These are phyloP conservation scores for Microchrysa polita DNA, from an alignment of 2,888 invertebrate species.

Conservation along the genomic window DNA sequence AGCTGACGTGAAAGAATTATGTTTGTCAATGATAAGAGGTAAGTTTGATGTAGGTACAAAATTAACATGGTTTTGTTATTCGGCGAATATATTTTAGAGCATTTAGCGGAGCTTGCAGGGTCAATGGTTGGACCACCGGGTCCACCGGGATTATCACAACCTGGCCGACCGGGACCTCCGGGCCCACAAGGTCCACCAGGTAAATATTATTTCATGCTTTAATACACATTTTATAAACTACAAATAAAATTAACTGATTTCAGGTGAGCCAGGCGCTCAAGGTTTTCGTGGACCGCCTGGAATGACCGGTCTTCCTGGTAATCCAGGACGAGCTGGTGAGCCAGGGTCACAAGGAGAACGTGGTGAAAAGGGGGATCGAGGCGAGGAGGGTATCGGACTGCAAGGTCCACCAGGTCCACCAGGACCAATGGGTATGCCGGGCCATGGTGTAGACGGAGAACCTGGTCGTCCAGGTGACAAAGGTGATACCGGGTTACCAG, in stretches of 20 bases:
- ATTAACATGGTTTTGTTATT: neutral
- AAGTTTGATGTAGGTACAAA: neutral
- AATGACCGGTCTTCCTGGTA: constrained; percentile 76
- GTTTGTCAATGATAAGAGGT: constrained; percentile 80
- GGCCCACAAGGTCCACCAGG: constrained; percentile 69
- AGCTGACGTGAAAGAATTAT: constrained; percentile 81
- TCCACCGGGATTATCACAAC: constrained; percentile 72
- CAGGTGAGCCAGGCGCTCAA: constrained; percentile 67
- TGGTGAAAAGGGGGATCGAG: constrained; percentile 80
- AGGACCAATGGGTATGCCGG: constrained; percentile 76
- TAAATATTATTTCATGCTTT: constrained; percentile 23
- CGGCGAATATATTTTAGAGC: constrained; percentile 67
- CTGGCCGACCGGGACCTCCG: constrained; percentile 78
- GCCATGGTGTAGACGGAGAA: constrained; percentile 71
- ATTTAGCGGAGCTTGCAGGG: constrained; percentile 75
- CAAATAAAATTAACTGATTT: neutral
- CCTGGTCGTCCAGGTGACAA: constrained; percentile 80
- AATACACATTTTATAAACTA: too few species aligned
- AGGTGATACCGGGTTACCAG: constrained; percentile 79
- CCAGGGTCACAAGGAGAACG: constrained; percentile 68
- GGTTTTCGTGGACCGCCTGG: constrained; percentile 76
- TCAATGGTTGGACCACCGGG: constrained; percentile 73
- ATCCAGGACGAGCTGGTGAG: constrained; percentile 69
- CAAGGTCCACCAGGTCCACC: constrained; percentile 78
- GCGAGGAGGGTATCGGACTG: constrained; percentile 75